These are phyloP conservation scores for Trachemys scripta DNA, from an alignment of 2,113 vertebrate genomes.

Conservation along the genomic window DNA sequence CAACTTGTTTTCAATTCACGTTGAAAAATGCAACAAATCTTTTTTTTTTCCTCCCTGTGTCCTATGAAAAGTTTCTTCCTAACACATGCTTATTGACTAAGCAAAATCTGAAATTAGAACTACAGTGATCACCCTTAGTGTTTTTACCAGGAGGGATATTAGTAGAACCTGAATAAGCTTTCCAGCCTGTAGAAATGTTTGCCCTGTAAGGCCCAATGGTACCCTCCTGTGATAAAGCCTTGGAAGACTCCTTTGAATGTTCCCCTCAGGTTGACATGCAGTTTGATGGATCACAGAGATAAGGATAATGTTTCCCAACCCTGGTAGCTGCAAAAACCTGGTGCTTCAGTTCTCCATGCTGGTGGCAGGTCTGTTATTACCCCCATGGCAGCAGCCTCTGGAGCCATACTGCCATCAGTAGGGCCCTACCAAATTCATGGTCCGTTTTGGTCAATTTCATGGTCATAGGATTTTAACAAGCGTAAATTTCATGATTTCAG, in stretches of 20 bases:
- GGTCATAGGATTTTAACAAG: no score
- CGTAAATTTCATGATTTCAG: no score
- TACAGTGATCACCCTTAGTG: not conserved
- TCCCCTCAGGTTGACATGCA: not conserved
- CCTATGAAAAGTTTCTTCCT: not conserved
- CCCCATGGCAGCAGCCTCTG: not conserved
- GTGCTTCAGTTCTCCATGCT: not conserved
- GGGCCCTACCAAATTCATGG: no score
- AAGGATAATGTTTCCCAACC: not conserved
- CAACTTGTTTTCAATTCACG: not conserved
- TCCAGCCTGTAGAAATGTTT: not conserved
- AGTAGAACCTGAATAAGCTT: not conserved
- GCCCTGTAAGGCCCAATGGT: not conserved
- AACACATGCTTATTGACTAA: not conserved
- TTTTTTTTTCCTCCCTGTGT: not conserved
- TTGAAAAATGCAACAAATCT: not conserved
- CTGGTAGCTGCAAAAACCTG: not conserved
- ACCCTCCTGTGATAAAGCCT: not conserved
- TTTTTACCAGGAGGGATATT: not conserved
- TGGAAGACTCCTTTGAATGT: not conserved
- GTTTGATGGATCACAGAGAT: not conserved
- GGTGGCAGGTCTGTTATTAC: not conserved
- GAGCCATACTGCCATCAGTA: not conserved
- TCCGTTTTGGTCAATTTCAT: no score
- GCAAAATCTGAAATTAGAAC: not conserved